These are phyloP conservation scores for Balaeniceps rex DNA, from an alignment of 2,113 vertebrate genomes.

Conservation along the genomic window DNA sequence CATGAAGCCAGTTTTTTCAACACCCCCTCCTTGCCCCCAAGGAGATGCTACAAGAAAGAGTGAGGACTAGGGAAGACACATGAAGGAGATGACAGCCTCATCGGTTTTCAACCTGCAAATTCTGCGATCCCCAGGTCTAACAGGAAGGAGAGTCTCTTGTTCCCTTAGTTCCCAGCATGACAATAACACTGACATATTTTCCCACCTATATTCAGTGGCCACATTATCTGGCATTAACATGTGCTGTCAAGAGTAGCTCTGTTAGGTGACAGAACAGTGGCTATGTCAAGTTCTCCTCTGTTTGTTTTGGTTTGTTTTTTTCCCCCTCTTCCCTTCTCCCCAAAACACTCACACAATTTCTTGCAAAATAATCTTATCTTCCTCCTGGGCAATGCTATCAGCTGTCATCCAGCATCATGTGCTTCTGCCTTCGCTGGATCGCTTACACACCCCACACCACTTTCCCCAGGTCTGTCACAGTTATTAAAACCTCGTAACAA, in stretches of 20 bases:
- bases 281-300: background rate
- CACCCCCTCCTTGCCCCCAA: background rate
- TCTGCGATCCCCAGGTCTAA: background rate
- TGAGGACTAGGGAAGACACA: background rate
- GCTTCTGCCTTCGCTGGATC: background rate
- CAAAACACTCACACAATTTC: background rate
- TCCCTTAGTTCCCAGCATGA: background rate
- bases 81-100: background rate
- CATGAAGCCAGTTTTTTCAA: background rate
- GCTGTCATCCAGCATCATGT: slow-evolving; percentile 14
- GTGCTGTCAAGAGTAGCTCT: background rate
- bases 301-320: background rate
- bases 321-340: background rate
- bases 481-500: slow-evolving; percentile 41
- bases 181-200: background rate
- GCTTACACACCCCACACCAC: background rate
- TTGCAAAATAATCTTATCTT: slow-evolving; percentile 7
- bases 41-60: background rate
- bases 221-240: background rate
- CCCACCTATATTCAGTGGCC: background rate
- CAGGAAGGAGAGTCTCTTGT: background rate
- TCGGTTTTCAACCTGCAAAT: background rate
- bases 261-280: background rate
- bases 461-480: slow-evolving; percentile 40
- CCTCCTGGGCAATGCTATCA: background rate